Evolutionary conservation across 2,113 vertebrate species (phyloP), one percentile per base, ranked within the genome.

Genomic region (Hemiscyllium ocellatum): DNA sequence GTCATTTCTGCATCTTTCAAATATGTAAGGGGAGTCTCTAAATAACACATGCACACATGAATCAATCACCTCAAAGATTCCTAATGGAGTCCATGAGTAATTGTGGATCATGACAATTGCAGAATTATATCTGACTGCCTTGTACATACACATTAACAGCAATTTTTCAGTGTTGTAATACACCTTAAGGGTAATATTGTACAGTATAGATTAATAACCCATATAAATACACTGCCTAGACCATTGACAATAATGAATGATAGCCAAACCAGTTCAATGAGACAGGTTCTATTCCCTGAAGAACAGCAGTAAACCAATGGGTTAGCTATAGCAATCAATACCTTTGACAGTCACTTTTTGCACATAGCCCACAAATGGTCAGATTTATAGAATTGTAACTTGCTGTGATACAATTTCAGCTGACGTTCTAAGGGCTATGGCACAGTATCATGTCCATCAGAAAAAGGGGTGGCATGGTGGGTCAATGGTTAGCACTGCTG

Each of bases 141-240:
- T 87, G 85, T 52, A 26, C 85, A 52, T 52, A 26, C 12, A 52
- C 80, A 17, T 20, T 17, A 47, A 22, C 8, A 29, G 20, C 20
- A 52, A 52, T 29, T 50, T 24, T 52, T 52, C 50, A 87, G 22
- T 52, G 8, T 12, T 52, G 47, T 87, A 52, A 52, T 5, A 50
- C 85, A 87, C 50, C 85, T 52, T 47, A 50, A 87, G 50, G 85
- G 47, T 52, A 87, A 87, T 87, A 87, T 24, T 52, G 85, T 52
- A 87, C 50, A 87, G 85, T 52, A 50, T 13, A 52, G 85, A 87
- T 50, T 87, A 87, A 87, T 87, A 87, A 87, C 50, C 52, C 85
- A 50, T 52, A 5, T 52, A 87, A 87, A 52, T 87, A 87, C 47
- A 87, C 24, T 50, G 22, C 24, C 7, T 87, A 83, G 42, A 42